phyloP scores from a whole-genome alignment of 2,888 invertebrate species.

The Drosophila antonietae region DNA sequence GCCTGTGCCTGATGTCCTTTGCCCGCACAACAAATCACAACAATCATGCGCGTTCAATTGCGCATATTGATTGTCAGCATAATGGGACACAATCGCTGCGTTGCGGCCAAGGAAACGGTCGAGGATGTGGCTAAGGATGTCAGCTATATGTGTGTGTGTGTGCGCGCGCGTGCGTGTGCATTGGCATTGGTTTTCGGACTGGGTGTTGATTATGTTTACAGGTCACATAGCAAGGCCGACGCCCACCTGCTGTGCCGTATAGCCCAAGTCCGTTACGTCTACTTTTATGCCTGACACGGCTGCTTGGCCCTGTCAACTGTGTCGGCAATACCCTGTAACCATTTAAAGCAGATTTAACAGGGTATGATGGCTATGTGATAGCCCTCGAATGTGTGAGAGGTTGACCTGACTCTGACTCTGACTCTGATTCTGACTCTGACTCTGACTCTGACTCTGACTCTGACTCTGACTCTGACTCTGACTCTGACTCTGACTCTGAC shows the following conservation, averaged over 20 bases:
- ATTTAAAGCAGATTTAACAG: background rate
- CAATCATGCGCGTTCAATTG: conserved; percentile 75
- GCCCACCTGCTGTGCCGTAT: conserved; percentile 42
- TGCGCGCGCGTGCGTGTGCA: background rate
- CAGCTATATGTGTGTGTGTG: conserved; percentile 1
- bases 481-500: no score
- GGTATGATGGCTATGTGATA: background rate
- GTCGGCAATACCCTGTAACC: conserved; percentile 10
- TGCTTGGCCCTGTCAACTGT: conserved; percentile 58
- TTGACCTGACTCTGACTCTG: no score
- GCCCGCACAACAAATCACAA: conserved; percentile 64
- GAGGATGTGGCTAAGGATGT: conserved; percentile 40
- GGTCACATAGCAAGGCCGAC: conserved; percentile 64
- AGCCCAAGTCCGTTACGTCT: conserved; percentile 44
- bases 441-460: no score
- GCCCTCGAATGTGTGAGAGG: no score
- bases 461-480: no score
- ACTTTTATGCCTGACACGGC: conserved; percentile 55
- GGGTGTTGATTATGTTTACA: conserved; percentile 69
- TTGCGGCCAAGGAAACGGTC: conserved; percentile 39
- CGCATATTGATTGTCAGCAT: conserved; percentile 77
- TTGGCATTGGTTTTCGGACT: conserved; percentile 35
- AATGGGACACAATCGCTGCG: conserved; percentile 50
- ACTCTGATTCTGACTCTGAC: no score
- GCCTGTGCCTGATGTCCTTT: conserved; percentile 8